Percentiles rank a stretch among this genome's conserved stretches.
These are phyloP conservation scores for Mustela lutreola DNA, from an alignment of 2,113 vertebrate genomes.

Conservation along the genomic window DNA sequence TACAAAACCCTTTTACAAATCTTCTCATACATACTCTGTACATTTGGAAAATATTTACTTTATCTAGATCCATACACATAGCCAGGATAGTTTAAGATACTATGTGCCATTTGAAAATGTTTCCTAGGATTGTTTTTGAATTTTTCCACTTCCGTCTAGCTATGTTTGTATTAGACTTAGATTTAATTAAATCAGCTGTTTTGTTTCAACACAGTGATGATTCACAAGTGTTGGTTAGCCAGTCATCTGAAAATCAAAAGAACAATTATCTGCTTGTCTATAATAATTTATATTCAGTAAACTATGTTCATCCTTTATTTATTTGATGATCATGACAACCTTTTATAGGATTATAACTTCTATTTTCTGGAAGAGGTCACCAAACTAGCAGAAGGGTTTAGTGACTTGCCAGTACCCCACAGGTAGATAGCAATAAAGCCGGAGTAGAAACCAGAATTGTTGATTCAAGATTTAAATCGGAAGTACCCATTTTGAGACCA, in stretches of 20 bases:
- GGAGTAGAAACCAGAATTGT: neutral
- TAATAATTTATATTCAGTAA: neutral
- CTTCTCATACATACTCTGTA: neutral
- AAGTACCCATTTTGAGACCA: neutral
- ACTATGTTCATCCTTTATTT: neutral
- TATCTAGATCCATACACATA: neutral
- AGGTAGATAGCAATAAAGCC: neutral
- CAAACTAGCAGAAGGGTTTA: neutral
- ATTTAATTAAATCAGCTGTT: neutral
- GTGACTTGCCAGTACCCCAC: neutral
- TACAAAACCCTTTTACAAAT: neutral
- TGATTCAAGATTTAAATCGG: neutral
- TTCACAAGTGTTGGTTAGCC: neutral
- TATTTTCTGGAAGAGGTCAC: neutral
- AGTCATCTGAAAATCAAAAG: conserved; percentile 18
- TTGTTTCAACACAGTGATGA: neutral
- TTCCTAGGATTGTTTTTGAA: neutral
- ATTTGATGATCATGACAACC: neutral
- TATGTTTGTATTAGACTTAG: neutral
- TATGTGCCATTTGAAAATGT: neutral
- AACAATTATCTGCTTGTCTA: neutral
- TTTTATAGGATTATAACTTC: neutral
- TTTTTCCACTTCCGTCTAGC: neutral
- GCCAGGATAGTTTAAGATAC: neutral
- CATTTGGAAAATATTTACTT: neutral